Conservation (phyloP, 2,888 invertebrate species). For the Heliconius hortense region DNA sequence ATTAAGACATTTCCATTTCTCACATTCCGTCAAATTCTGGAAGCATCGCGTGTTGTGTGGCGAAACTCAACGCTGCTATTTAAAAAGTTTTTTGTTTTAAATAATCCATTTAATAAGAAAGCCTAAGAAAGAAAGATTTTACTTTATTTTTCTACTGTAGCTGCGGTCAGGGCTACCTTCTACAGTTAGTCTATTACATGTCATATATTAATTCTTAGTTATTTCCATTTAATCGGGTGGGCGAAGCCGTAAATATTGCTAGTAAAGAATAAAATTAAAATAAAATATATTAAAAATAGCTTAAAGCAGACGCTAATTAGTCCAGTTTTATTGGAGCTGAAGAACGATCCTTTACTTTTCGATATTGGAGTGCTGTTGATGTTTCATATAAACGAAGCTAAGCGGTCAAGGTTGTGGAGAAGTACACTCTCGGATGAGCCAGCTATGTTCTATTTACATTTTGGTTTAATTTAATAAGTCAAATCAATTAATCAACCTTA, state of each 20-base stretch:
- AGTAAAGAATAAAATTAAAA: neutral
- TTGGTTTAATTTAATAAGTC: neutral
- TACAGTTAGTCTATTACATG: no score
- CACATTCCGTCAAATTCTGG: no score
- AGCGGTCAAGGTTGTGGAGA: constrained; percentile 26
- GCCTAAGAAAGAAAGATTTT: no score
- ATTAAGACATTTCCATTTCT: no score
- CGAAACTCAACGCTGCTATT: no score
- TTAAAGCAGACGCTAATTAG: constrained; percentile 10
- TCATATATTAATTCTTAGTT: no score
- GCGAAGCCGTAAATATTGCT: neutral
- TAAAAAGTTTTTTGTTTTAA: no score
- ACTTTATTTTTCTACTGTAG: no score
- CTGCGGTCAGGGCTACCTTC: no score
- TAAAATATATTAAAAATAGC: neutral
- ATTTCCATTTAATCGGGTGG: no score
- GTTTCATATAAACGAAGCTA: constrained; percentile 24
- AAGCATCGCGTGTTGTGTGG: no score
- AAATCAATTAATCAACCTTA: neutral
- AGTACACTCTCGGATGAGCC: neutral
- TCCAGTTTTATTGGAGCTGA: constrained; percentile 22
- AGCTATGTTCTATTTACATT: constrained; percentile 6
- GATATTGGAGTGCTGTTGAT: constrained; percentile 18
- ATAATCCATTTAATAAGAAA: no score
- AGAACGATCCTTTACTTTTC: constrained; percentile 23